These are phyloP conservation scores for Orthonevra nobilis DNA, from an alignment of 2,888 invertebrate species.

Conservation along the genomic window DNA sequence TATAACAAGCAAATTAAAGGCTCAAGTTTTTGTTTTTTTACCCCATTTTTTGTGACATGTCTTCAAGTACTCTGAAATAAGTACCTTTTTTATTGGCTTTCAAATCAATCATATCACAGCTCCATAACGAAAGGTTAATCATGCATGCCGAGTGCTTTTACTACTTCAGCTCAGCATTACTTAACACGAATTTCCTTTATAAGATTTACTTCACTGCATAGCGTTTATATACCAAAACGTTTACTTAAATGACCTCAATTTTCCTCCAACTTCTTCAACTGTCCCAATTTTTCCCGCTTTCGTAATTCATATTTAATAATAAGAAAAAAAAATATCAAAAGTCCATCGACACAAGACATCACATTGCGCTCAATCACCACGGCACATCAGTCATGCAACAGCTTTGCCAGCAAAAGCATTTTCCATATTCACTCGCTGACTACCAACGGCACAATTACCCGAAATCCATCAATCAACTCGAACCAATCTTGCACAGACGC, in stretches of 20 bases:
- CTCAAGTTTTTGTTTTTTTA: too few species aligned
- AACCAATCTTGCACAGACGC: slow-evolving; percentile 60
- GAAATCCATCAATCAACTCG: slow-evolving; percentile 68
- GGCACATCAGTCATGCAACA: slow-evolving; percentile 54
- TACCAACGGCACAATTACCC: slow-evolving; percentile 68
- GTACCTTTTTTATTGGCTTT: too few species aligned
- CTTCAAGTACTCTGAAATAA: too few species aligned
- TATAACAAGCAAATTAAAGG: too few species aligned
- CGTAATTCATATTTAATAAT: slow-evolving; percentile 59
- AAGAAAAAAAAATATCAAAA: slow-evolving; percentile 67
- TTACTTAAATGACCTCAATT: slow-evolving; percentile 11
- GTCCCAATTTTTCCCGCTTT: slow-evolving; percentile 35
- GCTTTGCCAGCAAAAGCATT: slow-evolving; percentile 52
- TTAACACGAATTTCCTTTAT: too few species aligned
- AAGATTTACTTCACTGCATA: too few species aligned
- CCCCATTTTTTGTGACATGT: too few species aligned
- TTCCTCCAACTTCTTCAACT: slow-evolving; percentile 21
- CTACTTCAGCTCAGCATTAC: too few species aligned
- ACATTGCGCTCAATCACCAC: slow-evolving; percentile 32
- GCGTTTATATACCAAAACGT: too few species aligned
- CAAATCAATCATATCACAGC: too few species aligned
- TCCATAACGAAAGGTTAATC: too few species aligned
- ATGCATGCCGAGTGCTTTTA: too few species aligned
- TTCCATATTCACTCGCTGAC: slow-evolving; percentile 67
- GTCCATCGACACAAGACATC: slow-evolving; percentile 64